These are phyloP conservation scores for Fragum sueziense DNA, from an alignment of 2,888 invertebrate species.

Conservation along the genomic window DNA sequence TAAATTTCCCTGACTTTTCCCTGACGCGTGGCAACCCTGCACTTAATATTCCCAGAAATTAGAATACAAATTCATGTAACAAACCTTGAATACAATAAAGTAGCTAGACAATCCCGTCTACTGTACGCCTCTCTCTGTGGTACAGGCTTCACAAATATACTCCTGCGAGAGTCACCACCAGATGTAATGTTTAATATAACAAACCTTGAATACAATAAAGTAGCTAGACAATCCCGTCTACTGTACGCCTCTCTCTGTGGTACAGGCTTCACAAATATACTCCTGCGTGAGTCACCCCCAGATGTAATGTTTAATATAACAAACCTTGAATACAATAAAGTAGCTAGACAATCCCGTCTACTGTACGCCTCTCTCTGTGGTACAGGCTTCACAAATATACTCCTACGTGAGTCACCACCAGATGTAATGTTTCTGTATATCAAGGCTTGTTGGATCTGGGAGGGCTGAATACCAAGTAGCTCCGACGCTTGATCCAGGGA, in stretches of 20 bases:
- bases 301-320: constrained; percentile 64
- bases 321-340: constrained; percentile 76
- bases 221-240: constrained; percentile 76
- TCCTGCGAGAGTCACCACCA: constrained; percentile 63
- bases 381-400: constrained; percentile 77
- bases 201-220: constrained; percentile 76
- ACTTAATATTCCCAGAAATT: no score
- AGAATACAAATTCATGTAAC: not conserved
- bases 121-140: constrained; percentile 66
- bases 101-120: constrained; percentile 76
- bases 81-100: constrained; percentile 76
- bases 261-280: constrained; percentile 77
- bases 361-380: constrained; percentile 66
- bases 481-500: constrained; percentile 48
- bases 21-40: no score
- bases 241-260: constrained; percentile 66
- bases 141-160: constrained; percentile 77
- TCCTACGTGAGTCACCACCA: constrained; percentile 63
- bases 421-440: constrained; percentile 73
- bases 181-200: constrained; percentile 65
- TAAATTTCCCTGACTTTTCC: no score
- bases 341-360: constrained; percentile 76
- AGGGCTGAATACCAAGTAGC: constrained; percentile 67
- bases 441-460: constrained; percentile 67
- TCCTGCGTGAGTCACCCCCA: constrained; percentile 63